These are phyloP conservation scores for Diaphora mendica DNA, from an alignment of 2,888 invertebrate genomes.

Conservation along the genomic window DNA sequence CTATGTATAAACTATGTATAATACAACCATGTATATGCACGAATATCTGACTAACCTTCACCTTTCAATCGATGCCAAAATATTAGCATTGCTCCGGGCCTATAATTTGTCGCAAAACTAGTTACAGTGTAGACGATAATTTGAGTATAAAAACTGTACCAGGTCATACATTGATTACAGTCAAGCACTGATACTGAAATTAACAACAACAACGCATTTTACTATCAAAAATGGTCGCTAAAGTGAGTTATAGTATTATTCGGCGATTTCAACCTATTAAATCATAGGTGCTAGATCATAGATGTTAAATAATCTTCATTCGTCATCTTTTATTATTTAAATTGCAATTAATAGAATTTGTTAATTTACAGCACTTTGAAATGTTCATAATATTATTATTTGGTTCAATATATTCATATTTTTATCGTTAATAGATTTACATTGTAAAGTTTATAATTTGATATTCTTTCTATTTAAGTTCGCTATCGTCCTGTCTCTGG, in stretches of 20 bases:
- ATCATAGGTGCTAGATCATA: too few species aligned
- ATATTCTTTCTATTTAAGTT: conserved; percentile 53
- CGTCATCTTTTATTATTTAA: too few species aligned
- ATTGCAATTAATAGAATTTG: too few species aligned
- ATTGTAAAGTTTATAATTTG: not conserved
- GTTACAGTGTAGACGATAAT: conserved; percentile 46
- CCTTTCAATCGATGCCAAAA: conserved; percentile 36
- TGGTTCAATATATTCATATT: too few species aligned
- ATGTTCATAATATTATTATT: too few species aligned
- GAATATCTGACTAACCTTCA: conserved; percentile 27
- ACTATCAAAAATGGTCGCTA: conserved; percentile 14
- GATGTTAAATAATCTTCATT: too few species aligned
- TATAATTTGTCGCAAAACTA: conserved; percentile 28
- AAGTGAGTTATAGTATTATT: conserved; percentile 9
- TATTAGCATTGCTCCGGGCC: conserved; percentile 29
- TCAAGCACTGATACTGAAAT: conserved; percentile 62
- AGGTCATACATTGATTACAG: conserved; percentile 60
- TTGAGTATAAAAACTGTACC: conserved; percentile 72
- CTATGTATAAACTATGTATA: too few species aligned
- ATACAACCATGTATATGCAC: conserved; percentile 1
- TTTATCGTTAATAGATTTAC: not conserved
- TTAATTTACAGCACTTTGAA: not conserved
- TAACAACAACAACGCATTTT: conserved; percentile 53
- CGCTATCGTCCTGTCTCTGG: conserved; percentile 68
- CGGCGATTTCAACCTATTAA: too few species aligned